Conservation (phyloP, 2,113 vertebrate species). For the Clarias batrachus region DNA sequence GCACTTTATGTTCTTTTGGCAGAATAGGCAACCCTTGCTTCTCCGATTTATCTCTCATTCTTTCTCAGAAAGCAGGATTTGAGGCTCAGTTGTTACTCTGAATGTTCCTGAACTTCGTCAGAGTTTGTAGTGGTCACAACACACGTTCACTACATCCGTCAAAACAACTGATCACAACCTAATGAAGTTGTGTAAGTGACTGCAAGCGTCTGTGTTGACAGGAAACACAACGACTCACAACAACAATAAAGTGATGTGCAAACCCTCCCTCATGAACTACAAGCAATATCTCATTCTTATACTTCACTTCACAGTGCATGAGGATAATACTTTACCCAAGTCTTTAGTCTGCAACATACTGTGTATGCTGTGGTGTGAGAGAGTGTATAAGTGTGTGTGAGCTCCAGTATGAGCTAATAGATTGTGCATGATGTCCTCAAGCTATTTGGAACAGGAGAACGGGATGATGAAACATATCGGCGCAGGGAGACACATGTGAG, state of each 20-base stretch:
- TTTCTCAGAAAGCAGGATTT: neutral
- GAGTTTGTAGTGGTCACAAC: neutral
- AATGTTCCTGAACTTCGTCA: neutral
- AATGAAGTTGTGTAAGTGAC: neutral
- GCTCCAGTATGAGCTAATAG: constrained; percentile 36
- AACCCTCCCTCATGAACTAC: neutral
- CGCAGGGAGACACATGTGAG: constrained; percentile 11
- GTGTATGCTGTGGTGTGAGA: neutral
- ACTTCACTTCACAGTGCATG: neutral
- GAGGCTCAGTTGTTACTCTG: neutral
- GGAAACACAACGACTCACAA: neutral
- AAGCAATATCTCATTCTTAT: neutral
- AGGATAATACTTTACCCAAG: neutral
- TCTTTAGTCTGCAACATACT: neutral
- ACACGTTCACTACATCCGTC: neutral
- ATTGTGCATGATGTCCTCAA: constrained; percentile 38
- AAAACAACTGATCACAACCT: neutral
- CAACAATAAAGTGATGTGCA: neutral
- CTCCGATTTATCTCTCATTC: neutral
- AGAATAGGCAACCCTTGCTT: neutral
- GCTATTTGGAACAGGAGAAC: constrained; percentile 37
- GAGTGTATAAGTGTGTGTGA: neutral
- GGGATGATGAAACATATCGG: constrained; percentile 36
- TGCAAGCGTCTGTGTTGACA: neutral
- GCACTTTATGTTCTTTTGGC: neutral